These are phyloP conservation scores for Popillia japonica DNA, from an alignment of 1,140 invertebrate species.

Conservation along the genomic window DNA sequence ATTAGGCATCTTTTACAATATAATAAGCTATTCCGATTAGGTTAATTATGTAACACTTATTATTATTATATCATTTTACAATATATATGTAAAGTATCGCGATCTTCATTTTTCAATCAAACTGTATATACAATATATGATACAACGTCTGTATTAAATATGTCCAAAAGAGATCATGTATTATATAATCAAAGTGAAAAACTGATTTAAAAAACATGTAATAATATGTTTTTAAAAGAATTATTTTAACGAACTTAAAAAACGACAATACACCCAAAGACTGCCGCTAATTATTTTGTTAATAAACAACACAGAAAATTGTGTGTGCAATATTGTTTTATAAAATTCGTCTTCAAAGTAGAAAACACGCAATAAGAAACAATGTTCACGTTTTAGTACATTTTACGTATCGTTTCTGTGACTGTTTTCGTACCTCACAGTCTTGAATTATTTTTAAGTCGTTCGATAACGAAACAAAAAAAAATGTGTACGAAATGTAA, in stretches of 20 bases:
- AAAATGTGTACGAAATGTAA: no score
- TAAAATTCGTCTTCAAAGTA: not conserved
- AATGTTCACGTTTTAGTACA: no score
- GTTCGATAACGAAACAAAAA: no score
- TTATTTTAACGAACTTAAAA: not conserved
- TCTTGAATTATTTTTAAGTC: no score
- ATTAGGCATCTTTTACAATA: no score
- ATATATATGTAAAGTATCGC: no score
- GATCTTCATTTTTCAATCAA: not conserved
- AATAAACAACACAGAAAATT: not conserved
- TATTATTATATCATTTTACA: no score
- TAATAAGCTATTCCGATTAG: no score
- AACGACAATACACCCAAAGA: constrained; percentile 10
- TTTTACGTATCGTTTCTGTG: no score
- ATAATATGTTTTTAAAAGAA: not conserved
- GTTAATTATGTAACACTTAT: no score
- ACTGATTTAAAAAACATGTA: not conserved
- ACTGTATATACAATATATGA: not conserved
- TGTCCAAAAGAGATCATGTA: not conserved
- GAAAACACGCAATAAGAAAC: no score
- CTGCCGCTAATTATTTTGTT: not conserved
- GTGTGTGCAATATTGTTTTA: not conserved
- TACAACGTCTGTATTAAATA: not conserved
- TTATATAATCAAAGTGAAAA: not conserved
- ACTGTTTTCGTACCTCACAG: no score